Evolutionary conservation across 2,888 invertebrate genomes (phyloP).

Genomic region (Drosophila neonasuta): DNA sequence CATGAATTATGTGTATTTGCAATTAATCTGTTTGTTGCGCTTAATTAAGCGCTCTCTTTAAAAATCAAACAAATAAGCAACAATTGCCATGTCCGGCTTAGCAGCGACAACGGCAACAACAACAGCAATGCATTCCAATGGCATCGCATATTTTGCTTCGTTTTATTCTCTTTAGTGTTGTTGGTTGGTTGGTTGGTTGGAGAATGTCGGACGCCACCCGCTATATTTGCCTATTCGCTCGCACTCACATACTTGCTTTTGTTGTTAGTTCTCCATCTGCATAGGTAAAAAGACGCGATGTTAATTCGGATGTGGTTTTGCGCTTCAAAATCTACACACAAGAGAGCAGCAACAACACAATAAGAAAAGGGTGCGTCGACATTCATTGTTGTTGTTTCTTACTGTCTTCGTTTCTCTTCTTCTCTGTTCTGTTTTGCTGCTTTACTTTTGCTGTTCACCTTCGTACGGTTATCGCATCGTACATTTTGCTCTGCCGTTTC

Average conservation of each 20-base stretch:
- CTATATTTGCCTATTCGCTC: constrained; percentile 28
- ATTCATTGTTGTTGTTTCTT: constrained; percentile 52
- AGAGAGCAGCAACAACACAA: constrained; percentile 35
- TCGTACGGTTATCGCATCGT: constrained; percentile 66
- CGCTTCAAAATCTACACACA: constrained; percentile 56
- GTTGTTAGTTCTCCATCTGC: constrained; percentile 22
- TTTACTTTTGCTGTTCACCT: constrained; percentile 72
- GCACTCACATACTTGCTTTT: constrained; percentile 21
- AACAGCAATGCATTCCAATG: constrained; percentile 52
- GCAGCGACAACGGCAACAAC: constrained; percentile 28
- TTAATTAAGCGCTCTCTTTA: constrained; percentile 42
- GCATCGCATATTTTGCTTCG: constrained; percentile 45
- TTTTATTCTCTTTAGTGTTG: constrained; percentile 9
- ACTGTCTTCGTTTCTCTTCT: constrained; percentile 43
- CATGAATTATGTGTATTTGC: constrained; percentile 4
- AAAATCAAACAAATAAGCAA: constrained; percentile 31
- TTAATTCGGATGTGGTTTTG: constrained; percentile 73
- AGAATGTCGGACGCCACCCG: constrained; percentile 38
- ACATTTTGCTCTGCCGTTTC: constrained; percentile 62
- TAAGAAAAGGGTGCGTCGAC: constrained; percentile 74
- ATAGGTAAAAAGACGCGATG: constrained; percentile 42
- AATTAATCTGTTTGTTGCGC: constrained; percentile 8
- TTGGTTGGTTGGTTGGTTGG: constrained; percentile 1
- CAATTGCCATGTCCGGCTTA: constrained; percentile 73
- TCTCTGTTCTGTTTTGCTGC: constrained; percentile 47